These are phyloP conservation scores for Yponomeuta malinellus DNA, from an alignment of 2,888 invertebrate genomes.

Conservation along the genomic window DNA sequence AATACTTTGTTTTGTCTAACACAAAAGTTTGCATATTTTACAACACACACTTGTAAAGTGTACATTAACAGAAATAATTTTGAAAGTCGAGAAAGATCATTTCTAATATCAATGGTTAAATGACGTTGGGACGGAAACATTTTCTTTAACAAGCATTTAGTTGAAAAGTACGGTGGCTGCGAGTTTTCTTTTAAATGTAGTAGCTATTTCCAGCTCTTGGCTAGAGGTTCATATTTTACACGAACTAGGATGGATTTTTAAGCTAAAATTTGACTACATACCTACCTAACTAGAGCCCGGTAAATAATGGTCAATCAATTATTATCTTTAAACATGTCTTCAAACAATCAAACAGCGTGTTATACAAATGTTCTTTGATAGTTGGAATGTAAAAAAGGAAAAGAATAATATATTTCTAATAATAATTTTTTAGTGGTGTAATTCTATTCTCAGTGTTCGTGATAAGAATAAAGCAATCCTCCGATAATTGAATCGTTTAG, in stretches of 20 bases:
- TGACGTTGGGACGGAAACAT: constrained; percentile 73
- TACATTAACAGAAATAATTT: not conserved
- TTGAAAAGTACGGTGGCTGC: not conserved
- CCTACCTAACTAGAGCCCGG: not conserved
- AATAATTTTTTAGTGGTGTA: too few species aligned
- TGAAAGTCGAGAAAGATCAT: constrained; percentile 18
- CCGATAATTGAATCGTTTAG: too few species aligned
- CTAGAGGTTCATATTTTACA: not conserved
- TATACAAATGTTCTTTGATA: too few species aligned
- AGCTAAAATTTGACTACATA: not conserved
- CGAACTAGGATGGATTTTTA: not conserved
- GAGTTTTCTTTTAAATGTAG: not conserved
- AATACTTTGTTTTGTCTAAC: constrained; percentile 25
- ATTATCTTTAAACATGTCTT: not conserved
- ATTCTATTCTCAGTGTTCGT: too few species aligned
- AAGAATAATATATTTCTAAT: too few species aligned
- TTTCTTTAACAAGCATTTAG: constrained; percentile 41
- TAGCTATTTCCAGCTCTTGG: not conserved
- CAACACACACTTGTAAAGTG: not conserved
- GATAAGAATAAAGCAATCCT: too few species aligned
- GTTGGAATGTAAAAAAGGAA: too few species aligned
- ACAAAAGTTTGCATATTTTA: not conserved
- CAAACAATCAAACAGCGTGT: not conserved
- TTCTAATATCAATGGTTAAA: constrained; percentile 58
- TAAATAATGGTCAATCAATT: too few species aligned